Conservation (phyloP, 2,113 vertebrate genomes). For the Crotalus helleri region DNA sequence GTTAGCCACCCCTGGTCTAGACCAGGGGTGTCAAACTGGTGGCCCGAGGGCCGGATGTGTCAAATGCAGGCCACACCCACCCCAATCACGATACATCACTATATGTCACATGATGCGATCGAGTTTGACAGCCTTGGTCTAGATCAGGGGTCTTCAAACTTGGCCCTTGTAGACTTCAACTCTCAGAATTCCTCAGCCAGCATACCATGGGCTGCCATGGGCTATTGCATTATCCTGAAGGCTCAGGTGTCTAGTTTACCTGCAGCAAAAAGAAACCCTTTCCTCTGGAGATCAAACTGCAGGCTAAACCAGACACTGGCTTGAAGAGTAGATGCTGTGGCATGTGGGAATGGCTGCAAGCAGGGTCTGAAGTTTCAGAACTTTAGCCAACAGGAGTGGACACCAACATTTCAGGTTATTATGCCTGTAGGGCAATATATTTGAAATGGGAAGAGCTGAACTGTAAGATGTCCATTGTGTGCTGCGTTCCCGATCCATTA, state of each 20-base stretch:
- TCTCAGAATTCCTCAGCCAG: no score
- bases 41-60: no score
- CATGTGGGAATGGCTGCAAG: neutral
- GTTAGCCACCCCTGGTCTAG: neutral
- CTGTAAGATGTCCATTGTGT: neutral
- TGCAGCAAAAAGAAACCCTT: neutral
- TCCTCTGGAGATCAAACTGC: neutral
- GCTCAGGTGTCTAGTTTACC: neutral
- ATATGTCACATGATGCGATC: no score
- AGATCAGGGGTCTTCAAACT: no score
- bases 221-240: neutral
- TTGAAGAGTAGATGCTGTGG: neutral
- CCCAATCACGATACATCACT: no score
- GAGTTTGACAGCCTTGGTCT: no score
- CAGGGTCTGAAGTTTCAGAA: neutral
- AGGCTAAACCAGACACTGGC: neutral
- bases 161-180: no score
- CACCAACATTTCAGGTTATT: neutral
- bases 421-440: neutral
- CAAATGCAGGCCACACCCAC: no score
- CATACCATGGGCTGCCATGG: neutral
- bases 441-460: neutral
- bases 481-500: neutral
- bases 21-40: no score
- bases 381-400: neutral